Conservation (phyloP, 2,888 invertebrate genomes). For the Bugula neritina region DNA sequence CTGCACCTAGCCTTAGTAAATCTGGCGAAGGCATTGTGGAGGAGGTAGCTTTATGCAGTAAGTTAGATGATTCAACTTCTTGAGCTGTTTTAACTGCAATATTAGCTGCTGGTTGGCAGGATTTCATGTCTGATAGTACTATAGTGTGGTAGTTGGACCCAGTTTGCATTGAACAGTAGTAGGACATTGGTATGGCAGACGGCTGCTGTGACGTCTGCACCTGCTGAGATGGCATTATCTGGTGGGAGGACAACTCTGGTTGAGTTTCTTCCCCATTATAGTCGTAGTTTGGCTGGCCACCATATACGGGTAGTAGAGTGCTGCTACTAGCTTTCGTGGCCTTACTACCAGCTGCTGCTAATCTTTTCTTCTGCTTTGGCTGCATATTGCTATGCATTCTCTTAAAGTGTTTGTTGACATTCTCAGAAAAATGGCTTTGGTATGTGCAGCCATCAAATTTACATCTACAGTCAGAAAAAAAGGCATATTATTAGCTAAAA, state of each 20-base stretch:
- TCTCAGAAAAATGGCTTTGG: conserved; percentile 11
- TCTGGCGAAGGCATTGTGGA: too few species aligned
- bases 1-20: not conserved
- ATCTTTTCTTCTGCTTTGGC: not conserved
- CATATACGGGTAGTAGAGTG: not conserved
- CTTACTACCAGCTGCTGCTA: not conserved
- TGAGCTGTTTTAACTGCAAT: too few species aligned
- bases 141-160: conserved; percentile 7
- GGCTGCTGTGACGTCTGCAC: not conserved
- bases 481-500: not conserved
- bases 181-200: not conserved
- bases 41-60: too few species aligned
- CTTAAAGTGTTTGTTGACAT: conserved; percentile 18
- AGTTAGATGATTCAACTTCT: too few species aligned
- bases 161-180: not conserved
- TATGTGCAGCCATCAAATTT: not conserved
- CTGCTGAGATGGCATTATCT: too few species aligned
- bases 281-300: not conserved
- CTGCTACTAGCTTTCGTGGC: not conserved
- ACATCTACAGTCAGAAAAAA: not conserved
- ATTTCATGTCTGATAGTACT: not conserved
- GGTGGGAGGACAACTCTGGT: too few species aligned
- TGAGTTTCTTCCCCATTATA: too few species aligned
- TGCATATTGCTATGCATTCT: not conserved
- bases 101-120: not conserved